These are phyloP conservation scores for Drosophila fuyamai DNA, from an alignment of 1,140 invertebrate genomes.

Conservation along the genomic window DNA sequence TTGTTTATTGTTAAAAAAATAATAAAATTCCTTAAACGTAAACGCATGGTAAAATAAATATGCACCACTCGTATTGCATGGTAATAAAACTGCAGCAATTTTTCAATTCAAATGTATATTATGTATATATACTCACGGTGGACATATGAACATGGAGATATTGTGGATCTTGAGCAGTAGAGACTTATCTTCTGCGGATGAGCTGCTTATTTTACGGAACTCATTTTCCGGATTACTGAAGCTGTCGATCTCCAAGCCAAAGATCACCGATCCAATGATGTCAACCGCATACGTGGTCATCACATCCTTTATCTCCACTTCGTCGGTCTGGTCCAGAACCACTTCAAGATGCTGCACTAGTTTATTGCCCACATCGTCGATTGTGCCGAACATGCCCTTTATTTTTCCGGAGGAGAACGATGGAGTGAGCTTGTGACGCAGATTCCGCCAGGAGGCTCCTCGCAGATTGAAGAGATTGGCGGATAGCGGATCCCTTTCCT, in stretches of 20 bases:
- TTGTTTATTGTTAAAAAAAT: no score
- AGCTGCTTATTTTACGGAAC: slow-evolving; percentile 62
- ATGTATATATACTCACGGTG: slow-evolving; percentile 61
- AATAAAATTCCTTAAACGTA: no score
- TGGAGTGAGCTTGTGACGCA: slow-evolving; percentile 86
- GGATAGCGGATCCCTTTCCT: slow-evolving; percentile 77
- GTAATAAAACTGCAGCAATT: background rate
- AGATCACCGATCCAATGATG: slow-evolving; percentile 84
- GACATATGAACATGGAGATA: slow-evolving; percentile 58
- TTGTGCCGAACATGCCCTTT: slow-evolving; percentile 86
- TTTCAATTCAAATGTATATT: background rate
- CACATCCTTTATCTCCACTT: slow-evolving; percentile 63
- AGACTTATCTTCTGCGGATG: slow-evolving; percentile 3
- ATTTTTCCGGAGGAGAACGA: slow-evolving; percentile 87
- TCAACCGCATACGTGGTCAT: slow-evolving; percentile 82
- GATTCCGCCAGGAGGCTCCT: slow-evolving; percentile 85
- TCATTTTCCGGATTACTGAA: slow-evolving; percentile 75
- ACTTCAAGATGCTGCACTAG: slow-evolving; percentile 70
- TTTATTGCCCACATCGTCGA: slow-evolving; percentile 84
- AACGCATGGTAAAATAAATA: no score
- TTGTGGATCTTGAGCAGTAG: slow-evolving; percentile 43
- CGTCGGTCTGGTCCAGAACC: slow-evolving; percentile 21
- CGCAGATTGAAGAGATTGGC: slow-evolving; percentile 85
- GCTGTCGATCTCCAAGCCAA: slow-evolving; percentile 84
- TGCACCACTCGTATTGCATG: no score